phyloP scores from a whole-genome alignment of 1,140 invertebrate genomes.

The Chionoecetes opilio region DNA sequence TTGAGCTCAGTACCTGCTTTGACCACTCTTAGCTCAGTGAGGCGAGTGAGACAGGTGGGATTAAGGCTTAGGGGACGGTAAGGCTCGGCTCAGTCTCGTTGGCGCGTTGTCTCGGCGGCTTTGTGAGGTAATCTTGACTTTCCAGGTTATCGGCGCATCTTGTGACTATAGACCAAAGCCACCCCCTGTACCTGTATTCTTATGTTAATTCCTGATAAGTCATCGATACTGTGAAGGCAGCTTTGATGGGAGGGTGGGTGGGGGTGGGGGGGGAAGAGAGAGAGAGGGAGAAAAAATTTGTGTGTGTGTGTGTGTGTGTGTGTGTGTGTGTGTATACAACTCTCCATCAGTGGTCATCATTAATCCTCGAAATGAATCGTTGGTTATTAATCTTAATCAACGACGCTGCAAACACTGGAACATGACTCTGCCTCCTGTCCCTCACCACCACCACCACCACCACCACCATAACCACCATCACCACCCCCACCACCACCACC shows the following conservation, averaged over 20 bases:
- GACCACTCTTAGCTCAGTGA: not conserved
- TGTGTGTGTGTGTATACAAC: not conserved
- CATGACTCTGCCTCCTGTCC: slow-evolving; percentile 25
- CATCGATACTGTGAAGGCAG: slow-evolving; percentile 25
- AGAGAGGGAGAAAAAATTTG: not conserved
- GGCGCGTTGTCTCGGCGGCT: slow-evolving; percentile 22
- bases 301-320: slow-evolving; percentile 33
- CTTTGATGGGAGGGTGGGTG: not conserved
- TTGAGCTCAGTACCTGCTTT: not conserved
- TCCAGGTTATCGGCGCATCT: slow-evolving; percentile 57
- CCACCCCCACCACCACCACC: no score
- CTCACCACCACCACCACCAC: not conserved
- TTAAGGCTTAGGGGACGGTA: not conserved
- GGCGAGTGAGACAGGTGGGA: not conserved
- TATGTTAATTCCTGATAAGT: slow-evolving; percentile 64
- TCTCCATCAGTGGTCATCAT: slow-evolving; percentile 57
- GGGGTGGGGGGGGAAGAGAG: not conserved
- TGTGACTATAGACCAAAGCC: slow-evolving; percentile 48
- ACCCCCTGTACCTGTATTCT: slow-evolving; percentile 55
- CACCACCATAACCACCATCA: not conserved
- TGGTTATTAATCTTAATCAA: slow-evolving; percentile 64
- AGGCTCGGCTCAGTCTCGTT: not conserved
- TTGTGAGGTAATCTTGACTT: slow-evolving; percentile 52
- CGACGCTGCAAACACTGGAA: slow-evolving; percentile 56
- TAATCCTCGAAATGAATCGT: slow-evolving; percentile 19